Base-by-base conservation (phyloP, 2,888 invertebrate genomes). In the Scaptomyza polygonia region DNA sequence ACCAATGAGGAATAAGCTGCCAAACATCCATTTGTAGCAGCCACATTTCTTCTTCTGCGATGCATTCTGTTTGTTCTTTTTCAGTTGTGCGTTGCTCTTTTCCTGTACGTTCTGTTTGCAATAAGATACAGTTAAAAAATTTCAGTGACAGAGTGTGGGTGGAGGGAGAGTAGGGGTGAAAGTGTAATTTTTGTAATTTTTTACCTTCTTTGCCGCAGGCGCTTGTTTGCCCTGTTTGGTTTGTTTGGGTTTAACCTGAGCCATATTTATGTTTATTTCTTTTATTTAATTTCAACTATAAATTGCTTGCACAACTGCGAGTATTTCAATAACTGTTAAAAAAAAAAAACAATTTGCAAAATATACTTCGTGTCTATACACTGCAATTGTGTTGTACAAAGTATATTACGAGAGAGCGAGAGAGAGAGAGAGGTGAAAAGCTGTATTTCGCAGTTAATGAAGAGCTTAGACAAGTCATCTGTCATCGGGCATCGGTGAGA, bases 21-120 rank as follows among this genome's bases (percentile, higher is more conserved):
- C 93, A 88, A 93, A 93, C 80, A 94, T 92, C 94, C 95, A 95
- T 77, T 95, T 94, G 91, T 95, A 95, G 82, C 93, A 93, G 56
- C 90, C 82, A 71, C 90, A 89, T 69, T 79, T 77, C 75, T 87
- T 89, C 53, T 90, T 88, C 53, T 82, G 82, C 52, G 79, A 67
- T 18, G 78, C 72, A 55, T 62, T 70, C 67, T 84, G 82, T 78
- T 87, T 86, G 61, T 89, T 86, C 72, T 90, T 91, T 72, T 91
- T 90, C 68, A 89, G 90, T 77, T 90, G 90, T 68, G 86, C 86
- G 65, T 76, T 83, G 57, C 80, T 79, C 82, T 90, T 90, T 68
- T 91, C 91, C 73, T 89, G 90, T 21, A 89, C 81, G 64, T 55
- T 79, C 91, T 90, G 32, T 5, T 45, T 6, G 25, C 8, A 5